Base-by-base conservation (phyloP, 2,888 invertebrate genomes). In the Athetis lepigone region DNA sequence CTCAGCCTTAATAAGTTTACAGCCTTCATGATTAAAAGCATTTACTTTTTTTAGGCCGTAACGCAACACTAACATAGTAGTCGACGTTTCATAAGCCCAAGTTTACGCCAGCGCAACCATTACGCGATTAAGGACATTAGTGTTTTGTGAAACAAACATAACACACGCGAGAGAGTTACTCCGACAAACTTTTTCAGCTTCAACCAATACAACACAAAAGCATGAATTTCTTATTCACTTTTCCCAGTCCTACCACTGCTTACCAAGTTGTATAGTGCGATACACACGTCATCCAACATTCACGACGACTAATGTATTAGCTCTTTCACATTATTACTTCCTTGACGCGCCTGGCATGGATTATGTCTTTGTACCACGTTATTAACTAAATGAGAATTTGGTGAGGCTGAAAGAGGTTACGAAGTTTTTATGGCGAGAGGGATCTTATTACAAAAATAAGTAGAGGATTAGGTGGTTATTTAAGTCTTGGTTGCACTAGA, bases 271-370 rank as follows among this genome's bases (percentile, higher is more conserved):
- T 73, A 29, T 21, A 54, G 16, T 25, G 9, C 23, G 36, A 23
- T 45, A 29, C 16, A 33, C n/a, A 51, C 36, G 37, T 61, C 51
- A 23, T 29, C 42, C 36, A 51, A 55, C 56, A 50, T 51, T 52
- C 25, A 49, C 45, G 49, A 54, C 50, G 25, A 39, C 55, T 80
- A 80, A 80, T 80, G 75, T 81, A 81, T 80, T 81, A 80, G 75
- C 79, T 65, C 60, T 70, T 64, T 39, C 60, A 52, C 63, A 50
- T 64, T 73, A 80, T 77, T 73, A 69, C 77, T 68, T 69, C 60
- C 69, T 72, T 61, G 61, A 65, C 57, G 37, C 49, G 57, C 18
- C 40, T 50, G 55, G 18, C 46, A 64, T 64, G 75, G 70, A 59
- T 64, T 75, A 64, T 64, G 61, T 67, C 69, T 69, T 66, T 66